These are phyloP conservation scores for Ia io DNA, from an alignment of 2,113 vertebrate genomes.

Conservation along the genomic window DNA sequence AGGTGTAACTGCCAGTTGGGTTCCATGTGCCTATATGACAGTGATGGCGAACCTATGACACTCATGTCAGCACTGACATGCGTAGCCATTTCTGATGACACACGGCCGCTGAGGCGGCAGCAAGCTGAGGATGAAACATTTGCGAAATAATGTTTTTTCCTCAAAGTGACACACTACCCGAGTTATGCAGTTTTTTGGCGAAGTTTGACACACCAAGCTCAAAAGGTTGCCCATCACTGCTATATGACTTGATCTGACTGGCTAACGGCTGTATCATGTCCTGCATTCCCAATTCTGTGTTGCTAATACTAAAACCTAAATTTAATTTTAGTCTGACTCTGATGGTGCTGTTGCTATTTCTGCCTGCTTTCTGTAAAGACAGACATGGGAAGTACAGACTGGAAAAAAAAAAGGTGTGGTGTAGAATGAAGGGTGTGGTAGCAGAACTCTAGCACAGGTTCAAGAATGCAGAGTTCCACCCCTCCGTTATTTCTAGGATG, in stretches of 20 bases:
- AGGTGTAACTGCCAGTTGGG: background rate
- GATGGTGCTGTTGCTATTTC: slow-evolving; percentile 2
- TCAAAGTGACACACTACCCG: too few relatives aligned
- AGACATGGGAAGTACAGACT: background rate
- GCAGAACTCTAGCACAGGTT: background rate
- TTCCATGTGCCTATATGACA: background rate
- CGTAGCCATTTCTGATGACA: too few relatives aligned
- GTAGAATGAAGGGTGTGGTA: background rate
- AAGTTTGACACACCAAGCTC: too few relatives aligned
- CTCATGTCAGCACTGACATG: too few relatives aligned
- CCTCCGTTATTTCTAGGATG: slow-evolving; percentile 3
- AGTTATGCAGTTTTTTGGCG: too few relatives aligned
- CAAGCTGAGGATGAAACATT: too few relatives aligned
- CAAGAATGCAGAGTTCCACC: background rate
- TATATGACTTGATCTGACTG: background rate
- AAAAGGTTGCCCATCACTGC: too few relatives aligned
- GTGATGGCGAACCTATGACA: too few relatives aligned
- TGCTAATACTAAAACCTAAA: slow-evolving; percentile 11
- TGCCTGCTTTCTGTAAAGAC: slow-evolving; percentile 39
- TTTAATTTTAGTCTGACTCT: slow-evolving; percentile 52
- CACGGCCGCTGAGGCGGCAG: too few relatives aligned
- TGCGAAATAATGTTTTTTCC: too few relatives aligned
- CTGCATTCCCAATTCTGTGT: background rate
- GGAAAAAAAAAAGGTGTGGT: background rate
- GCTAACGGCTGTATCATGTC: background rate